phyloP scores from a whole-genome alignment of 2,888 invertebrate species.

The Nomada hirtipes region DNA sequence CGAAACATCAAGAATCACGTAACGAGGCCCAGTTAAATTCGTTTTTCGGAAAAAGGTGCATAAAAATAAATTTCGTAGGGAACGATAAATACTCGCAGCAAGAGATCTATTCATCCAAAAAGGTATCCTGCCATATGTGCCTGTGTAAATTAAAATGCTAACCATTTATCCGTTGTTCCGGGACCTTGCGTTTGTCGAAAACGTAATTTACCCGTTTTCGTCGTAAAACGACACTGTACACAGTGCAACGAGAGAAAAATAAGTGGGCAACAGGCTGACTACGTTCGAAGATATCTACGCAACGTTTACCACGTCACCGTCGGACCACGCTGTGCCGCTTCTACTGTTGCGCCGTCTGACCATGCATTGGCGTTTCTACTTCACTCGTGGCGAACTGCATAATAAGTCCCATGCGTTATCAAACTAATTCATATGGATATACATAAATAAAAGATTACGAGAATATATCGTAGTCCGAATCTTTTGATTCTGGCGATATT shows the following conservation, averaged over 20 bases:
- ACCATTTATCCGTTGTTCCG: neutral
- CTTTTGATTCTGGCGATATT: no score
- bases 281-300: constrained; percentile 23
- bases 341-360: constrained; percentile 46
- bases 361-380: constrained; percentile 31
- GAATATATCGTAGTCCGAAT: neutral
- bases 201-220: neutral
- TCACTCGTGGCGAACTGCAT: neutral
- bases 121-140: neutral
- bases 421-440: neutral
- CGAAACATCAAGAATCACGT: neutral
- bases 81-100: no score
- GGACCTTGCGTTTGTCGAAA: no score
- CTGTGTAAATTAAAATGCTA: neutral
- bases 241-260: neutral
- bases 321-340: constrained; percentile 23
- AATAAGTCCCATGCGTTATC: neutral
- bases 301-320: constrained; percentile 37
- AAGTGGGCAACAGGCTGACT: neutral
- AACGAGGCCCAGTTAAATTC: constrained; percentile 7
- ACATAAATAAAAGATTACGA: neutral
- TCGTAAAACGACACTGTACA: neutral
- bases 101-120: neutral
- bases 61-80: neutral
- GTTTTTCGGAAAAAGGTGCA: neutral